Conservation (phyloP, 2,797 vertebrate species). For the Chrosomus eos region DNA sequence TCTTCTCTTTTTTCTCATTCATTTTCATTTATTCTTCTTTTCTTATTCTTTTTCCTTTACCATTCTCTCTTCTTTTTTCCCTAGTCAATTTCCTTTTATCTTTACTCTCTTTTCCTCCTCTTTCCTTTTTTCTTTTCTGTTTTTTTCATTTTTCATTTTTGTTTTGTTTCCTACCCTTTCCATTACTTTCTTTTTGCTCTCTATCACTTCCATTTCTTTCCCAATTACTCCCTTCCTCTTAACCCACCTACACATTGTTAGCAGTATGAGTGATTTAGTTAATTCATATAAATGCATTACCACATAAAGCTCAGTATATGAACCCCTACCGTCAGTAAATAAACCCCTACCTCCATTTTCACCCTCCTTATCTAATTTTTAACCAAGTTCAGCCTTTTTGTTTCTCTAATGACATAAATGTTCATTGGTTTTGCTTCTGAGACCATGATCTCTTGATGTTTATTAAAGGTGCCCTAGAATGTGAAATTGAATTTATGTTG, state of each 20-base stretch:
- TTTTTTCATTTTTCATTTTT: neutral
- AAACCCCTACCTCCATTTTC: conserved; percentile 9
- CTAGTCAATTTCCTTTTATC: neutral
- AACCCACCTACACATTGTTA: neutral
- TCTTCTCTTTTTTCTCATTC: too few relatives aligned
- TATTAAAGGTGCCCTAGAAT: too few relatives aligned
- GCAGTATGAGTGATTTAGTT: conserved; percentile 1
- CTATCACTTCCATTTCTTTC: neutral
- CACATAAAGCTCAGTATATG: conserved; percentile 23
- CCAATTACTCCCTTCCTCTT: neutral
- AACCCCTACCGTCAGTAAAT: neutral
- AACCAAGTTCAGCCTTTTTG: conserved; percentile 22
- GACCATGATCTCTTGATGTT: conserved; percentile 39
- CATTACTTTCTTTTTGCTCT: neutral
- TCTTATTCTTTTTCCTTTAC: neutral
- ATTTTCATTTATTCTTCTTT: neutral
- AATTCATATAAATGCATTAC: conserved; percentile 6
- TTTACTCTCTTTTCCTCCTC: neutral
- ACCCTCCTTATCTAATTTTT: conserved; percentile 8
- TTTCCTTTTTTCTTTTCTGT: neutral
- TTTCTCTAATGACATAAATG: conserved; percentile 40
- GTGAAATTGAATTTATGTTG: too few relatives aligned
- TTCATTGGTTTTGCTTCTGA: conserved; percentile 30
- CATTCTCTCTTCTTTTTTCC: neutral
- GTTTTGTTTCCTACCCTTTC: neutral